Evolutionary conservation across 2,888 invertebrate genomes (phyloP), one percentile per base, ranked within the genome.

Genomic region (Tricholauxania praeusta): DNA sequence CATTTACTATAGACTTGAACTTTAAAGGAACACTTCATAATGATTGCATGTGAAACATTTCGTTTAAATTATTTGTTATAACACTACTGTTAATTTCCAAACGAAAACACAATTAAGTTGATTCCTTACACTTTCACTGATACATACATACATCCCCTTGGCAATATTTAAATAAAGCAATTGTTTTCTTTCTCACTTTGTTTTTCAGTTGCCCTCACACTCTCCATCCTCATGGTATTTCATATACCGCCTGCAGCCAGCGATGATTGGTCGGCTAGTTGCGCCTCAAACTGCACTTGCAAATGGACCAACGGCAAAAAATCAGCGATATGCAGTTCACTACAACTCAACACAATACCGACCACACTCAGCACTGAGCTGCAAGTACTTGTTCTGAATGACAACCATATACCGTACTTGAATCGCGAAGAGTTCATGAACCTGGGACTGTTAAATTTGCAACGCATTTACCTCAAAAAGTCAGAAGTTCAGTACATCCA

Each of bases 271-370:
- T 94, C 94, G 69, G 83, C 83, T 71, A 95, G 94, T 87, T 96
- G 96, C 88, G 94, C 95, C 82, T 90, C 92, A 78, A 92, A 93
- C 81, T 96, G 96, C 87, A 92, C 92, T 82, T 96, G 96, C 90
- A 96, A 95, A 89, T 97, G 96, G 96, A 93, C 94, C 59, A 94
- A 93, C 75, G 96, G 96, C 76, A 96, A 96, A 88, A 95, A 95
- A 87, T 95, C 95, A 59, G 96, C 96, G 72, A 90, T 94, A 74
- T 97, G 96, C 88, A 92, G 92, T 77, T 92, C 94, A 82, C 92
- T 94, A 79, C 93, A 94, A 80, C 91, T 96, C 79, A 93, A 93
- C 79, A 90, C 92, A 76, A 91, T 96, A 69, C 96, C 96, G 55
- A 89, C 89, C 15, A 90, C 90, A 1, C 87, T 94, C 71, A 91